A percentile compares a stretch with the other conserved stretches of the same genome.
phyloP scores from a whole-genome alignment of 2,888 invertebrate genomes.

The Phragmatobia fuliginosa region DNA sequence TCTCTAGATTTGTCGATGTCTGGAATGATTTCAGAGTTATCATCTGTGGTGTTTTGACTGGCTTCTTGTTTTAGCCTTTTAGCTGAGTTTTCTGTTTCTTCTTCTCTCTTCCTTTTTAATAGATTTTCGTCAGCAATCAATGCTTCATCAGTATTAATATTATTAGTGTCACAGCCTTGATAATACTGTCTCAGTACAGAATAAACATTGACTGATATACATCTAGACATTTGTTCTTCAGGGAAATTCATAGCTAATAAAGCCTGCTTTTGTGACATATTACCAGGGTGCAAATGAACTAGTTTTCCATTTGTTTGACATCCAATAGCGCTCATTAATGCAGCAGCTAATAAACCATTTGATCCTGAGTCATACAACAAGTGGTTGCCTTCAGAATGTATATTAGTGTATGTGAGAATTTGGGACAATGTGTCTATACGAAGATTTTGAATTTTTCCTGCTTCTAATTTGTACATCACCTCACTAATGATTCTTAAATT shows the following conservation, averaged over 20 bases:
- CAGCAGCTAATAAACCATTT: conserved; percentile 93
- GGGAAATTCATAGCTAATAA: conserved; percentile 93
- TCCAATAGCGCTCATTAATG: conserved; percentile 92
- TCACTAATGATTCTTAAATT: conserved; percentile 93
- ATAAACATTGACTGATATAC: conserved; percentile 92
- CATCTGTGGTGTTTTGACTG: conserved; percentile 26
- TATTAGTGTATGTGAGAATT: conserved; percentile 93
- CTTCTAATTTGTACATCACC: conserved; percentile 93
- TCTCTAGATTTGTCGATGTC: conserved; percentile 37
- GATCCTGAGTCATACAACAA: conserved; percentile 96
- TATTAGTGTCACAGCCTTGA: conserved; percentile 84
- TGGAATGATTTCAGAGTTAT: conserved; percentile 9
- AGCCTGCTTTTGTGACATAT: conserved; percentile 92
- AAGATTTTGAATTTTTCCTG: conserved; percentile 91
- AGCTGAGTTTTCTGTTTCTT: conserved; percentile 54
- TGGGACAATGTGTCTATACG: conserved; percentile 96
- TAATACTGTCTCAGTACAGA: conserved; percentile 90
- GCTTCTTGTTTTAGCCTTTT: conserved; percentile 66
- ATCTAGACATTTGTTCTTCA: conserved; percentile 89
- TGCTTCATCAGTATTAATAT: conserved; percentile 40
- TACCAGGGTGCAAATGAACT: conserved; percentile 93
- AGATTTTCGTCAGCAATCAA: conserved; percentile 49
- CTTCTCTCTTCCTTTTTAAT: conserved; percentile 67
- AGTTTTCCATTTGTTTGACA: conserved; percentile 88
- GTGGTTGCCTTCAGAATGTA: conserved; percentile 92